Base-by-base conservation (phyloP, 2,113 vertebrate species). In the Scomber scombrus region DNA sequence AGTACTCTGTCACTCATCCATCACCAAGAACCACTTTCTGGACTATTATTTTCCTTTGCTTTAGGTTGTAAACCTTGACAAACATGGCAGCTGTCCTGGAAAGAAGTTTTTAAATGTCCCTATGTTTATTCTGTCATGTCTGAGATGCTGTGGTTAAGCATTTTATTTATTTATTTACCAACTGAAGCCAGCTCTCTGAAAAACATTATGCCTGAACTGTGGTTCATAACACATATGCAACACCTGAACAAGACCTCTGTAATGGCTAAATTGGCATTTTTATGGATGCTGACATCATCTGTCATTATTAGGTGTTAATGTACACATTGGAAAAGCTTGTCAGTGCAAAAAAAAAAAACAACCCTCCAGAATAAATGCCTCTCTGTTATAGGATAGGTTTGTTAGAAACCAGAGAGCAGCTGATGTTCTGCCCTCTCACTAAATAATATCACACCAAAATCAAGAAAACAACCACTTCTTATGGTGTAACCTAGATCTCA, bases 71-170 rank as follows among this genome's bases (percentile, higher is more conserved):
- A 75, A 88, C 69, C 69, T 75, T 1, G 0, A 46, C 66, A 71
- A 82, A 82, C 64, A 65, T 50, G 58, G 64, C 57, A 72, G 52
- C 60, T 78, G 70, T 26, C 79, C 49, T 60, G 62, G 26, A 66
- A 65, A 75, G 54, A 34, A 49, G 56, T 29, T 52, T 71, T 58
- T 71, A 84, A 69, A 75, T 52, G 55, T 70, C 67, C 34, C 50
- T 62, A 60, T 55, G 54, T 69, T 77, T 61, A 47, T 64, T 54
- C 73, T 45, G 21, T 67, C 58, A 47, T 50, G 68, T 63, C 57
- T 57, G 52, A 74, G 70, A 66, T 40, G 12, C 34, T 58, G 70
- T 26, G 40, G 52, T 52, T 12, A 10, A 64, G 74, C 73, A 47
- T 75, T 80, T 72, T 71, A 72, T 65, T 40, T 40, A 40, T 40